Evolutionary conservation across 2,888 invertebrate genomes (phyloP), one percentile per base, ranked within the genome.

Genomic region (Unio pictorum): DNA sequence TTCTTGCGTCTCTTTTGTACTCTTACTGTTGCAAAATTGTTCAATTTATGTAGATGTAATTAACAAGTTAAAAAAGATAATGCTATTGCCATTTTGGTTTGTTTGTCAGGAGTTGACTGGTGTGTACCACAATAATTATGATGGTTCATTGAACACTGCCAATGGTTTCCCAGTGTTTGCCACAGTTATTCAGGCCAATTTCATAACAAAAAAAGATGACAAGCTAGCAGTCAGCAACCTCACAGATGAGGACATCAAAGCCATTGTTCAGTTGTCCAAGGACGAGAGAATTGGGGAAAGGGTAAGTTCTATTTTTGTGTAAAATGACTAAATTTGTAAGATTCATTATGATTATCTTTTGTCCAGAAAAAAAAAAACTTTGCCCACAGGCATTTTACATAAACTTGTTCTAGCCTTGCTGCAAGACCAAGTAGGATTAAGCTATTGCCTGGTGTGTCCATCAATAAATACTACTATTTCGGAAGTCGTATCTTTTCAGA

Each of bases 41-140:
- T 57, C 55, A 18, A 56, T 59, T 15, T 30, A 17, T 11, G 20
- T 34, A 34, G 34, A 34, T 34, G 34, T 8, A 7, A 8, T 34
- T 34, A 34, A 34, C 34, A 7, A 7, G 34, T 7, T 58, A 1
- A 58, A 58, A 23, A 23, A 23, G 20, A n/a, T n/a, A 59, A 59
- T 59, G 18, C 3, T 18, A 34, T 34, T 28, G 34, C 15, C 17
- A 11, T 55, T 30, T 23, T 54, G 45, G 18, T 61, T 56, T 34
- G 28, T 61, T 63, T 82, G 84, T 5, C 77, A 92, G 91, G 92
- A 92, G 84, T 82, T 92, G 69, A 92, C 92, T 3, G 99, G 98
- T 4, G 94, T 98, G 67, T 99, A 99, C 88, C 97, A 97, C 1
- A 98, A 99, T 89, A 98, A 95, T 89, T 99, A 99, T 87, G 99